Base-by-base conservation (phyloP, 1,140 invertebrate species). In the Drosophila albomicans region DNA sequence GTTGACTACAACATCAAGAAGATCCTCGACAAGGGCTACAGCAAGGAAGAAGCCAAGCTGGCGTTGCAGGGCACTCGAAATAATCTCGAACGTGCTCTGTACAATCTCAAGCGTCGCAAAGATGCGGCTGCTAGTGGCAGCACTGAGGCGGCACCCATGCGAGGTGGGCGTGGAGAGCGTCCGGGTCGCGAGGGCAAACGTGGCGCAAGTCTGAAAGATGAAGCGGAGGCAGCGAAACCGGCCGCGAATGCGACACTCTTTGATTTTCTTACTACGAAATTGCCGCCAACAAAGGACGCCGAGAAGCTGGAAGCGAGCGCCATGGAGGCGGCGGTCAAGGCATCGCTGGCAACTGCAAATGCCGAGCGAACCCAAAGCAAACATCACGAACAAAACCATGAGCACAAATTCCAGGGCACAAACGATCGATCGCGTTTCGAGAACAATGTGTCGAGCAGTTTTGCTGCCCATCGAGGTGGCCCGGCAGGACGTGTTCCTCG, bases 161-260 rank as follows among this genome's bases (percentile, higher is more conserved):
- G 93, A 58, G 91, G 94, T 62, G 95, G 94, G 2, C 85, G 84
- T 8, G 67, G 67, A 0, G 85, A 88, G 11, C 15, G 85, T 0
- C 25, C 62, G 5, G 74, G 64, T 0, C 69, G 81, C 5, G 85
- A 89, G 5, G 91, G 88, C 5, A 91, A 86, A 43, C 76, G 86
- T 5, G 82, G 86, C 0, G 93, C 94, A 5, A 74, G 72, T 54
- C 94, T 94, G 70, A 96, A 95, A 82, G 94, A 95, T 79, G 94
- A 94, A 63, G 94, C 94, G 62, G 88, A 90, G 43, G 94, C 94
- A 3, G 93, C 94, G 16, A 97, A 97, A 92, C 97, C 97, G 2
- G 96, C 96, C 62, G 96, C 96, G 15, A 97, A 96, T 91, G 95
- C 97, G 1, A 97, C 96, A 1, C 92, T 98, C 1, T 98, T 98